Base-by-base conservation (phyloP, 2,113 vertebrate species). In the Mobula hypostoma region DNA sequence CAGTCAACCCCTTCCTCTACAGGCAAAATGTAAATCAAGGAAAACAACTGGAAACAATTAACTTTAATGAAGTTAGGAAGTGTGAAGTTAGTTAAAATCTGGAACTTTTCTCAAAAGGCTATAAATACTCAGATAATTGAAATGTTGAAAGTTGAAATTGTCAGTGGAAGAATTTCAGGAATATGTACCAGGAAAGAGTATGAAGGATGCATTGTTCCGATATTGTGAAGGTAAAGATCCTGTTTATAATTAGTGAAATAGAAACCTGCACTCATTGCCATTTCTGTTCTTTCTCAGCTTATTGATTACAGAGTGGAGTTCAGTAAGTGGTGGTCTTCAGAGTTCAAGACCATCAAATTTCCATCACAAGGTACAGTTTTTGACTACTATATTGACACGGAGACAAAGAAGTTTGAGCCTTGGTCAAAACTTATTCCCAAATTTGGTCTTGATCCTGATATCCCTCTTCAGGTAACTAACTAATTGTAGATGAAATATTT, bases 301-400 rank as follows among this genome's bases (percentile, higher is more conserved):
- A 95, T 98, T 76, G 98, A 99, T 96, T 97, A 98, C 96, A 97
- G 97, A 96, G 96, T 97, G 95, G 98, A 99, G 95, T 99, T 99
- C 97, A 99, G 99, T 96, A 99, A 98, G 95, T 99, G 99, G 99
- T 99, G 99, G 99, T 96, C 98, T 95, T 95, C 97, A 0, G 97
- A 99, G 96, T 99, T 99, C 97, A 99, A 98, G 97, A 98, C 97
- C 3, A 96, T 99, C 96, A 99, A 99, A 97, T 99, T 99, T 95
- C 99, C 99, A 0, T 97, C 98, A 85, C 98, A 99, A 85, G 98
- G 98, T 94, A 99, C 98, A 0, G 96, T 99, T 95, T 99, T 99
- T 94, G 99, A 99, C 96, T 99, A 97, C 94, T 99, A 98, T 95
- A 97, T 99, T 5, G 98, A 99, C 95, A 96, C 98, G 0, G 97